phyloP scores from a whole-genome alignment of 2,888 invertebrate species.

The Idaea aversata region DNA sequence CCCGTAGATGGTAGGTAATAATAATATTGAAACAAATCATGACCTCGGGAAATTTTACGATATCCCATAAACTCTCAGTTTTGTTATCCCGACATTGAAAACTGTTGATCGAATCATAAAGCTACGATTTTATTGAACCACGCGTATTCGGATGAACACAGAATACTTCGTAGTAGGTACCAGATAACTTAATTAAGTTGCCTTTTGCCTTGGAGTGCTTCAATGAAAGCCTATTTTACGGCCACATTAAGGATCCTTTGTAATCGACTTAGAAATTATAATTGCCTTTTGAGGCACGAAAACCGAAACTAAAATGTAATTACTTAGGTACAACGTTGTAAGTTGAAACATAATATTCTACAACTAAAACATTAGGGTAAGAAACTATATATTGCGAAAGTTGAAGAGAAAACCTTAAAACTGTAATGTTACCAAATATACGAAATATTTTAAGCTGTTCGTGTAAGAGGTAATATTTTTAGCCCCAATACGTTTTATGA shows the following conservation, averaged over 20 bases:
- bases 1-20: not conserved
- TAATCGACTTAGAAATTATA: slow-evolving; percentile 3
- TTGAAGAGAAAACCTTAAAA: not conserved
- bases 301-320: slow-evolving; percentile 1
- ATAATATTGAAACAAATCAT: not conserved
- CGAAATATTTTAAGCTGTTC: not conserved
- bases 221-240: slow-evolving; percentile 1
- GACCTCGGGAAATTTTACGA: not conserved
- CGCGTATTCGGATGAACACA: not conserved
- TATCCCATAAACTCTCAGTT: not conserved
- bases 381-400: not conserved
- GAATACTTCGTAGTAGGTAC: not conserved
- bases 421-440: not conserved
- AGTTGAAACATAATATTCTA: not conserved
- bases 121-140: not conserved
- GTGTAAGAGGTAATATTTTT: not conserved
- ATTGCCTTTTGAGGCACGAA: not conserved
- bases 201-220: not conserved
- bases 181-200: slow-evolving; percentile 3
- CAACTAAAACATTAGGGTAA: not conserved
- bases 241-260: slow-evolving; percentile 1
- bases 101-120: slow-evolving; percentile 1
- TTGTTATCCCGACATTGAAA: slow-evolving; percentile 2
- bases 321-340: not conserved
- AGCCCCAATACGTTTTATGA: not conserved